Evolutionary conservation across 2,113 vertebrate genomes (phyloP).

Genomic region (Boleophthalmus pectinirostris): DNA sequence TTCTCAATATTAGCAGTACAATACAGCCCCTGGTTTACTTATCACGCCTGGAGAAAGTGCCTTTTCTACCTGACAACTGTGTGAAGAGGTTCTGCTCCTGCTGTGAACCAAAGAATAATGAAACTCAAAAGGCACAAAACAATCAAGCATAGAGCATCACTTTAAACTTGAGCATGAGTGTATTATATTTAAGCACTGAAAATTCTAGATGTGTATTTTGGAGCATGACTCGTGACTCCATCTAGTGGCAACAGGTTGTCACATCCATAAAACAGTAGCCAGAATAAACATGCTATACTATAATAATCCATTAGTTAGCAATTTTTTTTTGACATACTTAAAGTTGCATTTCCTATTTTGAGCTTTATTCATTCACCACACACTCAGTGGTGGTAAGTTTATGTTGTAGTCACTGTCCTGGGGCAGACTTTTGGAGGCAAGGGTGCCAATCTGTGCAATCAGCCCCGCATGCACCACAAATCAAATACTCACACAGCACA

Average conservation of each 20-base stretch:
- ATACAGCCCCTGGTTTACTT: conserved; percentile 77
- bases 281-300: no score
- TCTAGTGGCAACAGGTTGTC: neutral
- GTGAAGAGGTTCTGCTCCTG: conserved; percentile 42
- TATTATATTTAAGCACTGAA: neutral
- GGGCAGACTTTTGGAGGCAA: no score
- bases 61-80: conserved; percentile 59
- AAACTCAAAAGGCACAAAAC: conserved; percentile 2
- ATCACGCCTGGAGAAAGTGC: conserved; percentile 69
- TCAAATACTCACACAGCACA: no score
- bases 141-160: conserved; percentile 18
- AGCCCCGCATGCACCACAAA: no score
- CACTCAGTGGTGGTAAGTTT: no score
- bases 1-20: conserved; percentile 79
- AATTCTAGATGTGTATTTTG: neutral
- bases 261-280: no score
- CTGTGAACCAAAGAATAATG: neutral
- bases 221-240: neutral
- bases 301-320: no score
- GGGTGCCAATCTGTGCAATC: no score
- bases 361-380: no score
- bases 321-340: no score
- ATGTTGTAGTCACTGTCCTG: no score
- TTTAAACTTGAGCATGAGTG: neutral
- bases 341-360: no score